Evolutionary conservation across 2,113 vertebrate species (phyloP).

Genomic region (Tetrax tetrax): DNA sequence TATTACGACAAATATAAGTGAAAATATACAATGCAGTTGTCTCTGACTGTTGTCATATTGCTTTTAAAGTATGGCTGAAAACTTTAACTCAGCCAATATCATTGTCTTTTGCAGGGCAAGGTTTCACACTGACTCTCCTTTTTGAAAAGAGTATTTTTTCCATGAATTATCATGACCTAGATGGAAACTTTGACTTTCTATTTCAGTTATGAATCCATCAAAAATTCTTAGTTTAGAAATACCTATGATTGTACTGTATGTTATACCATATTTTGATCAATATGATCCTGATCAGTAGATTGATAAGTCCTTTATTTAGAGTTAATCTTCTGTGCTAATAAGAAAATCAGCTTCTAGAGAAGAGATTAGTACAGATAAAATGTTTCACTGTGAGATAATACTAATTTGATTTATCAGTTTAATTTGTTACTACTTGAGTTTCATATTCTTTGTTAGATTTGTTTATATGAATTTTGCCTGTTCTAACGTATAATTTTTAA

Average conservation of each 20-base stretch:
- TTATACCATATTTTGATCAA: neutral
- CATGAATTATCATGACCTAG: neutral
- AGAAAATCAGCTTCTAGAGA: constrained; percentile 3
- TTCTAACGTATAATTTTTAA: neutral
- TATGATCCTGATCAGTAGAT: neutral
- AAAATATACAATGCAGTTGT: neutral
- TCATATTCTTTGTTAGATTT: neutral
- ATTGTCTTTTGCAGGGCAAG: neutral
- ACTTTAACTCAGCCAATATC: neutral
- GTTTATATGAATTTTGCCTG: neutral
- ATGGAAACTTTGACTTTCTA: neutral
- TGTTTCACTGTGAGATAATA: neutral
- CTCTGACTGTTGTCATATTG: neutral
- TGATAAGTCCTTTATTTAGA: neutral
- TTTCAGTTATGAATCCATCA: neutral
- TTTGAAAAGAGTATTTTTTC: neutral
- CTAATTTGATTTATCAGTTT: neutral
- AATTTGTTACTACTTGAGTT: neutral
- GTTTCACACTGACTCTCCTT: neutral
- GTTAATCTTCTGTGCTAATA: neutral
- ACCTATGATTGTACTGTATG: neutral
- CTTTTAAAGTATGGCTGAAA: neutral
- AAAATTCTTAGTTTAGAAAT: neutral
- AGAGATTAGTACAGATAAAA: neutral
- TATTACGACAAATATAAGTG: neutral